These are phyloP conservation scores for Agrotis segetum DNA, from an alignment of 2,888 invertebrate species.

Conservation along the genomic window DNA sequence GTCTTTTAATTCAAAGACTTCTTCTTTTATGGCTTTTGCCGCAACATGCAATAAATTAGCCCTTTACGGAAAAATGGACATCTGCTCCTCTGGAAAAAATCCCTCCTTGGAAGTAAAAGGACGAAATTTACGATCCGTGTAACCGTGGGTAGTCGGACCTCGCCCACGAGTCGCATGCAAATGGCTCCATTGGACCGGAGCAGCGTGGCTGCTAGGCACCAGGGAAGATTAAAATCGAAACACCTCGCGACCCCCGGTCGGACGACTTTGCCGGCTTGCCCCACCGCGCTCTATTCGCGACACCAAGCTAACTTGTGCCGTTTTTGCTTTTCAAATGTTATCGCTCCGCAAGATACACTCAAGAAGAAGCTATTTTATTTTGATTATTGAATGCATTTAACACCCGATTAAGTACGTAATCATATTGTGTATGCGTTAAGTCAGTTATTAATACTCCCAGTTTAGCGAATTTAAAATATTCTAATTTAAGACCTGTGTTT, in stretches of 20 bases:
- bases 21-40: constrained; percentile 82
- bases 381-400: constrained; percentile 8
- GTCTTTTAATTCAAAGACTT: constrained; percentile 84
- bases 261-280: constrained; percentile 5
- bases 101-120: constrained; percentile 87
- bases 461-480: constrained; percentile 60
- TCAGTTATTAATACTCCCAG: constrained; percentile 26
- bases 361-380: background rate
- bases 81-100: constrained; percentile 86
- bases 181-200: constrained; percentile 86
- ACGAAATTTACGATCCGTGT: constrained; percentile 89
- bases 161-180: constrained; percentile 89
- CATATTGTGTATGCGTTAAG: constrained; percentile 22
- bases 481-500: constrained; percentile 67
- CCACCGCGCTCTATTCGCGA: constrained; percentile 14
- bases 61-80: constrained; percentile 88
- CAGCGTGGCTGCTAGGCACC: constrained; percentile 77
- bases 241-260: constrained; percentile 74
- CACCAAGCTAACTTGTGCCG: constrained; percentile 20
- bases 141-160: constrained; percentile 87
- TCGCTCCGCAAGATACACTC: background rate
- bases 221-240: constrained; percentile 82
- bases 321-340: constrained; percentile 11
- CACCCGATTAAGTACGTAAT: constrained; percentile 24
- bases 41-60: constrained; percentile 88